phyloP scores from a whole-genome alignment of 2,113 vertebrate genomes.

The Mirza zaza region DNA sequence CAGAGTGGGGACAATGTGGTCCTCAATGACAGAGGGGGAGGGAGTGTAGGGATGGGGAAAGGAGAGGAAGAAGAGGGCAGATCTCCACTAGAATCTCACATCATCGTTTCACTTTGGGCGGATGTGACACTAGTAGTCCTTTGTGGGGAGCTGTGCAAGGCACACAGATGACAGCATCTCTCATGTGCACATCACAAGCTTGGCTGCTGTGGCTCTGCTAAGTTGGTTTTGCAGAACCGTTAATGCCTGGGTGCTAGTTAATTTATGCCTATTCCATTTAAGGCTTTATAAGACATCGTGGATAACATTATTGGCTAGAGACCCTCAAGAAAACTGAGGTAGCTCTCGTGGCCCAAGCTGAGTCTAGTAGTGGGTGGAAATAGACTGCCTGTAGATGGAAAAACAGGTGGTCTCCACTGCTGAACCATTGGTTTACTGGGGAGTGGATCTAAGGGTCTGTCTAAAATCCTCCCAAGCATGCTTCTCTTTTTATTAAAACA shows the following conservation, averaged over 20 bases:
- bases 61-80: too few species aligned
- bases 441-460: too few species aligned
- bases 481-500: neutral
- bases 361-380: neutral
- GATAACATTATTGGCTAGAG: neutral
- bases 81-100: neutral
- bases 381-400: neutral
- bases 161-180: neutral
- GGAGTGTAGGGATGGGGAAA: too few species aligned
- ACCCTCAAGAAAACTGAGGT: neutral
- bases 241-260: neutral
- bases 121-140: too few species aligned
- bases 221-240: neutral
- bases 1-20: neutral
- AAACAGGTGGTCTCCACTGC: neutral
- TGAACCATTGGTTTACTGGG: neutral
- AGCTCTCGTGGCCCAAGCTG: neutral
- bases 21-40: neutral
- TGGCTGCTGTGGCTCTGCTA: neutral
- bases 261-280: neutral
- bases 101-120: neutral
- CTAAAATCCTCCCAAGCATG: neutral
- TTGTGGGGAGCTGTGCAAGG: neutral
- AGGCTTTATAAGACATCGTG: neutral
- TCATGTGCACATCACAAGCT: neutral